Percentiles rank a stretch among this genome's conserved stretches.
Conservation (phyloP, 2,888 invertebrate genomes). For the Diogma glabrata region DNA sequence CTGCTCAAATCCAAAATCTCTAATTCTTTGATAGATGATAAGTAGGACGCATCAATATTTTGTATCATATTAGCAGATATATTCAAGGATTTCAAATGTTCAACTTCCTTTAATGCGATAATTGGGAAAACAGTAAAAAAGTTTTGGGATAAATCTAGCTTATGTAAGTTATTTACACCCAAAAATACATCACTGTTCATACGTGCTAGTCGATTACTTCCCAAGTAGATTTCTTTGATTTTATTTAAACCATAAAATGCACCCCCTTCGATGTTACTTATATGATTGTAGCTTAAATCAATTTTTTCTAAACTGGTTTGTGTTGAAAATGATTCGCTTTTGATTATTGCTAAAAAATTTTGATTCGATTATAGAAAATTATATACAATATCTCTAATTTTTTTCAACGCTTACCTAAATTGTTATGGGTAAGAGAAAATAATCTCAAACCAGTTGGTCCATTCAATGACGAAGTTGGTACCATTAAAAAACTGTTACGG, state of each 20-base stretch:
- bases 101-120: slow-evolving; percentile 59
- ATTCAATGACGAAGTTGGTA: slow-evolving; percentile 70
- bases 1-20: slow-evolving; percentile 71
- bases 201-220: slow-evolving; percentile 64
- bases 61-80: slow-evolving; percentile 76
- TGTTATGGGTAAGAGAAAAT: slow-evolving; percentile 64
- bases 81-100: slow-evolving; percentile 59
- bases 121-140: slow-evolving; percentile 72
- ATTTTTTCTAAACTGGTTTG: slow-evolving; percentile 60
- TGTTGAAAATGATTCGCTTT: slow-evolving; percentile 55
- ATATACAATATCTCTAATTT: slow-evolving; percentile 10
- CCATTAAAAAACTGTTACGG: slow-evolving; percentile 61
- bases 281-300: slow-evolving; percentile 67
- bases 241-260: slow-evolving; percentile 57
- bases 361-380: slow-evolving; percentile 5
- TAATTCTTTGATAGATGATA: slow-evolving; percentile 53
- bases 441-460: slow-evolving; percentile 63
- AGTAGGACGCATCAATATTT: slow-evolving; percentile 64
- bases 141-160: slow-evolving; percentile 76
- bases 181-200: slow-evolving; percentile 74
- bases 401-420: slow-evolving; percentile 53
- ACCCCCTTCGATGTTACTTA: slow-evolving; percentile 62
- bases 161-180: slow-evolving; percentile 62
- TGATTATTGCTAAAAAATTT: slow-evolving; percentile 48
- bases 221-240: slow-evolving; percentile 57